Base-by-base conservation (phyloP, 2,113 vertebrate species). In the Pollachius pollachius region DNA sequence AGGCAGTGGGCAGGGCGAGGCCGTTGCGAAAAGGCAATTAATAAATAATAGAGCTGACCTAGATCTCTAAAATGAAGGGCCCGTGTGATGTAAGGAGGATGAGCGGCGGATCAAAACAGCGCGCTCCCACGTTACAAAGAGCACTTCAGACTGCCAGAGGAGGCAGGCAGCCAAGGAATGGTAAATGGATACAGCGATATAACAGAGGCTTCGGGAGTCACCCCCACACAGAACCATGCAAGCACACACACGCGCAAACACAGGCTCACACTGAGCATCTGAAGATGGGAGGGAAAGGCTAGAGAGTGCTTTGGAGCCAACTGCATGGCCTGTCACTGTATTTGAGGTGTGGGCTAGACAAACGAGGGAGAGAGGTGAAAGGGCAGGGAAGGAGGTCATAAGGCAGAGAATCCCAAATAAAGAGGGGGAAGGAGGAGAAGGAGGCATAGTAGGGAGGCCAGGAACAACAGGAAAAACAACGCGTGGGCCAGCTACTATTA, bases 21-120 rank as follows among this genome's bases (percentile, higher is more conserved):
- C 59, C 80, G 80, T 73, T 81, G 85, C 84, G 82, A 88, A 89
- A 87, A 69, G 16, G 74, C 75, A 84, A 89, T 90, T 83, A 85
- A 90, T 91, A 87, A 89, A 88, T 90, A 82, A 89, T 89, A 71
- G 79, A 70, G 79, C 63, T 88, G 89, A 89, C 89, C 88, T 86
- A 90, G 84, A 87, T 91, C 88, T 87, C 73, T 81, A 83, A 85
- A 75, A 48, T 41, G 79, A 77, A 65, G 59, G 41, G 25, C 57
- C 71, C 82, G 65, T 65, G 82, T 65, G 61, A 80, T 25, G 13
- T 2, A 25, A 82, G 80, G 69, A 69, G 75, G 78, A 73, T 70
- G 78, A 83, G 81, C 66, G 64, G 64, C 71, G 77, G 68, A 81
- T 82, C 70, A 83, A 82, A 84, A 80, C 3, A 60, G 68, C 68